Base-by-base conservation (phyloP, 2,113 vertebrate species). In the Passer domesticus region DNA sequence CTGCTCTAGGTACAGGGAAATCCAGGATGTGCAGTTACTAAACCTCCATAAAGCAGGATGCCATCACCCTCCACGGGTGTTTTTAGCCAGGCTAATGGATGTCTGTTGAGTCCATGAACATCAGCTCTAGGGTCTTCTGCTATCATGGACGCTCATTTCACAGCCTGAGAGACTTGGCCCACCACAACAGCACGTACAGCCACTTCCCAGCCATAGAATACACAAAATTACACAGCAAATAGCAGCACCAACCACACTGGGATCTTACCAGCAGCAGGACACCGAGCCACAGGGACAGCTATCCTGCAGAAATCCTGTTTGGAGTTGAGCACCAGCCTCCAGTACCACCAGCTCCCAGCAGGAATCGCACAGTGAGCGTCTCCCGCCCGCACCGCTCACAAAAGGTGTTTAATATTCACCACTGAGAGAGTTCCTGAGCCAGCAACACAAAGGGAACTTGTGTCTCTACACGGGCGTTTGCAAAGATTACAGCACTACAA, bases 1-100 rank as follows among this genome's bases (percentile, higher is more conserved):
- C 24, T 68, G 55, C 64, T 70, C 59, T 20, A 53, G 21, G 11
- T 9, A 37, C 14, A 52, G 53, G 55, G 63, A 58, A 73, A 64
- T 1, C 11, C 50, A 62, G 60, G 30, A 43, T 11, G n/a, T 19
- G 25, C 63, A 33, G 28, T 53, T 11, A 22, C 21, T 5, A 35
- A 43, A 67, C 52, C 50, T 83, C 53, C 33, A 18, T 4, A 25
- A 84, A 28, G 60, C 22, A 69, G 27, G 21, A 0, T 70, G 28
- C 44, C 17, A 27, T 11, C 49, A 21, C 31, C 56, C n/a, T 68
- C 68, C n/a, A 1, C 0, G 0, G 31, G 30, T 17, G 3, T 9
- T 74, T 63, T 47, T 13, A 80, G 23, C 62, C 55, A 66, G n/a
- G 23, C 22, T 81, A 22, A 37, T 4, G 2, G 33, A 10, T 56